A percentile compares a stretch with the other conserved stretches of the same genome.
Conservation (phyloP, 2,113 vertebrate genomes). For the Himantopus leucocephalus region DNA sequence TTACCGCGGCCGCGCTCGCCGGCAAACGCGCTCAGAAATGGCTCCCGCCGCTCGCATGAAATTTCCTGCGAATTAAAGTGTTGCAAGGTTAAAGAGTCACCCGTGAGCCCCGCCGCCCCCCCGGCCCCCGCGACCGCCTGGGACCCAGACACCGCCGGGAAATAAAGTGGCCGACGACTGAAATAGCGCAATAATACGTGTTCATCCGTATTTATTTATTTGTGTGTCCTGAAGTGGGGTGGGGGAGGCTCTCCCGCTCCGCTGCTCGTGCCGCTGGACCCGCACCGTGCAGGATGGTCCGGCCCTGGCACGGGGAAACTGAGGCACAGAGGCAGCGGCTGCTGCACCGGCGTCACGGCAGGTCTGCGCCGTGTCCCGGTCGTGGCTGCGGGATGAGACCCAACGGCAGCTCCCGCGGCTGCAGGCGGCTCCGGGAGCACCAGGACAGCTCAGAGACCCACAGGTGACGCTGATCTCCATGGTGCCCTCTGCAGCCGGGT, state of each 20-base stretch:
- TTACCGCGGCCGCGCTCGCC: not conserved
- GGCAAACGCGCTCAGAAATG: not conserved
- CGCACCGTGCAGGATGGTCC: rapidly evolving
- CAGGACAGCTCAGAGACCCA: not conserved
- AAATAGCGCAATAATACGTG: rapidly evolving
- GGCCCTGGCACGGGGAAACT: not conserved
- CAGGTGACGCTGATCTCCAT: not conserved
- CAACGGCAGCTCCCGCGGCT: too few relatives aligned
- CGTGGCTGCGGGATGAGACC: not conserved
- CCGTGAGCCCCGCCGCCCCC: not conserved
- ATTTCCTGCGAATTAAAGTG: not conserved
- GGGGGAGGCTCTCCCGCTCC: not conserved
- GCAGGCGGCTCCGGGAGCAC: not conserved
- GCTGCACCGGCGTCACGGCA: rapidly evolving
- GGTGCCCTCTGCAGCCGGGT: not conserved
- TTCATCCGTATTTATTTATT: rapidly evolving
- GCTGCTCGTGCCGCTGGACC: not conserved
- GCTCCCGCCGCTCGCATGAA: not conserved
- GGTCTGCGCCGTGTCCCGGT: rapidly evolving
- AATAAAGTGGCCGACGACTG: rapidly evolving
- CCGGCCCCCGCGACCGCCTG: rapidly evolving
- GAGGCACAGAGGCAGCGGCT: not conserved
- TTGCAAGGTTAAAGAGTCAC: constrained; percentile 19
- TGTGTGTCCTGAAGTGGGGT: not conserved
- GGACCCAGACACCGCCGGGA: rapidly evolving